These are phyloP conservation scores for Brenthis ino DNA, from an alignment of 2,888 invertebrate genomes.

Conservation along the genomic window DNA sequence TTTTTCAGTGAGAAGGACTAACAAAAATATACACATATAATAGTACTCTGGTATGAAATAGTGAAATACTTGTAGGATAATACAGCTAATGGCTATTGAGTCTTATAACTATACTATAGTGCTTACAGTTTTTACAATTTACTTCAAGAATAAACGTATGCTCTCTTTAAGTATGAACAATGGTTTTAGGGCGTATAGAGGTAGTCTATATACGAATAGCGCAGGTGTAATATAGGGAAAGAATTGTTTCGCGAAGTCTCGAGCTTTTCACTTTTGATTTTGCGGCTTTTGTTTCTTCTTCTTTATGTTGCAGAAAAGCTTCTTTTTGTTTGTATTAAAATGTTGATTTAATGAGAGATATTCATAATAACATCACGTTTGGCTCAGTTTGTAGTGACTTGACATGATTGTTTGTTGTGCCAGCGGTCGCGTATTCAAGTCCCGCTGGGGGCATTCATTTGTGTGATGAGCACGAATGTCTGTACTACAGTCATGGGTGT, in stretches of 20 bases:
- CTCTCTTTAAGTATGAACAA: conserved; percentile 18
- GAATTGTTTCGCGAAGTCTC: conserved; percentile 26
- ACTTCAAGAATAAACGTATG: conserved; percentile 7
- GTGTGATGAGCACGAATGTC: no score
- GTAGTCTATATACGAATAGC: not conserved
- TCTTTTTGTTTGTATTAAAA: not conserved
- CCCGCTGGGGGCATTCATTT: no score
- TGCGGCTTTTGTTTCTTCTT: conserved; percentile 20
- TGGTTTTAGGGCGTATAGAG: conserved; percentile 20
- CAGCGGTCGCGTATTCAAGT: no score
- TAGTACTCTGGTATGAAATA: not conserved
- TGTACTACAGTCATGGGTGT: no score
- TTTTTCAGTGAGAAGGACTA: no score
- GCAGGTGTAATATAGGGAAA: conserved; percentile 25
- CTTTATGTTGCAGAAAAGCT: not conserved
- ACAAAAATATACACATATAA: no score
- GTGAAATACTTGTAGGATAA: no score
- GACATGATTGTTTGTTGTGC: no score
- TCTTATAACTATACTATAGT: not conserved
- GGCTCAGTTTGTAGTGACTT: no score
- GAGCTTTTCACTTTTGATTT: conserved; percentile 32
- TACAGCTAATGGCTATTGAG: not conserved
- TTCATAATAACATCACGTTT: no score
- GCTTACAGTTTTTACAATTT: not conserved
- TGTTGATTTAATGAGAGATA: no score